Evolutionary conservation across 1,140 invertebrate genomes (phyloP).

Genomic region (Orius laevigatus): DNA sequence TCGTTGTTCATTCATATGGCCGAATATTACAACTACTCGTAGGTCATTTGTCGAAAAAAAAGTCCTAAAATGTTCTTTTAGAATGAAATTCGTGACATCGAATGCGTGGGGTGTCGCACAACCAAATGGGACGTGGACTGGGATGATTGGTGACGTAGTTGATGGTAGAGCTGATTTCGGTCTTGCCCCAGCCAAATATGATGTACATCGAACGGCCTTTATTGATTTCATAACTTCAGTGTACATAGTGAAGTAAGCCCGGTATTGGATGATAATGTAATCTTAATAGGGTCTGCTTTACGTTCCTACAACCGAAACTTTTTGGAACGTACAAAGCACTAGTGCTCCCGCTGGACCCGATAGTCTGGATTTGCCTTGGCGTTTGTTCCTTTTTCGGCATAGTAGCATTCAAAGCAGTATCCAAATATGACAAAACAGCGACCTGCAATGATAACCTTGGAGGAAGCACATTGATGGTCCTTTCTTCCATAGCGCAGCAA

Average conservation of each 20-base stretch:
- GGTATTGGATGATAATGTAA: not conserved
- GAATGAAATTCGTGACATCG: constrained; percentile 3
- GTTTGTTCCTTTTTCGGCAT: not conserved
- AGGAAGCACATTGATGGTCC: constrained; percentile 7
- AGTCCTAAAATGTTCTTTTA: too few species aligned
- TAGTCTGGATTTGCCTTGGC: constrained; percentile 3
- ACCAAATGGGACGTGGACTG: constrained; percentile 3
- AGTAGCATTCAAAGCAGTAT: not conserved
- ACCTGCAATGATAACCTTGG: constrained; percentile 6
- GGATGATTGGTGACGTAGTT: constrained; percentile 9
- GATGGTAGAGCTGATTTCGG: constrained; percentile 10
- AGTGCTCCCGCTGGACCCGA: constrained; percentile 3
- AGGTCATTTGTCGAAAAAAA: too few species aligned
- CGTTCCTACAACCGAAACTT: constrained; percentile 12
- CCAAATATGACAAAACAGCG: constrained; percentile 4
- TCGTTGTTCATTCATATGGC: too few species aligned
- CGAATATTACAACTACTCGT: too few species aligned
- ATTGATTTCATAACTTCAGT: constrained; percentile 2
- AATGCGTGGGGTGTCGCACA: constrained; percentile 8
- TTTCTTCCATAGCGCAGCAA: constrained; percentile 6
- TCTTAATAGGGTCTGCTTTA: constrained; percentile 8
- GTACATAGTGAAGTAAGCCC: not conserved
- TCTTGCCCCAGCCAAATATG: constrained; percentile 5
- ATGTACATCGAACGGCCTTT: not conserved
- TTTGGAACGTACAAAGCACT: constrained; percentile 12